Base-by-base conservation (phyloP, 2,888 invertebrate genomes). In the Brassicogethes aeneus region DNA sequence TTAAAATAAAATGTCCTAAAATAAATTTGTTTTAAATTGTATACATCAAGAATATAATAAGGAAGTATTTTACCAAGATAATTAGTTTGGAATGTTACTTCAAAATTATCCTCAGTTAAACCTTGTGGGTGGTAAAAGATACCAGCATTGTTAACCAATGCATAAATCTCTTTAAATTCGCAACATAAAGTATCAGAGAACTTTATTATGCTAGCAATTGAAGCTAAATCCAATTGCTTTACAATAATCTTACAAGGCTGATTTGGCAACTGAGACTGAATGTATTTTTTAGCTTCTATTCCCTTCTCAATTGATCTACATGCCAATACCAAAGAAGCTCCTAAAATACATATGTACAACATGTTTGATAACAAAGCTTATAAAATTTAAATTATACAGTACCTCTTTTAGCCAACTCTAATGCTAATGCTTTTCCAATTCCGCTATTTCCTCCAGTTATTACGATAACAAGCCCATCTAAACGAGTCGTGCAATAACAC, bases 381-480 rank as follows among this genome's bases (percentile, higher is more conserved):
- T n/a, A n/a, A n/a, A n/a, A n/a, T n/a, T n/a, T n/a, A n/a, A n/a
- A n/a, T n/a, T n/a, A n/a, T n/a, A n/a, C n/a, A n/a, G n/a, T n/a
- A n/a, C n/a, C n/a, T 63, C 69, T 62, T 48, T 64, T 59, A 3
- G 73, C 75, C 40, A 79, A 60, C 50, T 74, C 72, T 31, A 68
- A 51, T 1, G 74, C 72, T 32, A 75, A 63, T 38, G 72, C 73
- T 57, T 70, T 70, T n/a, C 78, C 78, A 50, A 79, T 72, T 2
- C 77, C 79, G 41, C 71, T 69, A 60, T 70, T 76, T n/a, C 70
- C 74, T 17, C 77, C 77, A 10, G 77, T 77, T 38, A 78, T 65
- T 31, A 78, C 65, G n/a, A 75, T 63, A 16, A 73, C 70, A 51
- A 70, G 61, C 30, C 68, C 70, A 48, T 68, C 65, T 44, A 68